Evolutionary conservation across 2,113 vertebrate genomes (phyloP).

Genomic region (Rhombomys opimus): DNA sequence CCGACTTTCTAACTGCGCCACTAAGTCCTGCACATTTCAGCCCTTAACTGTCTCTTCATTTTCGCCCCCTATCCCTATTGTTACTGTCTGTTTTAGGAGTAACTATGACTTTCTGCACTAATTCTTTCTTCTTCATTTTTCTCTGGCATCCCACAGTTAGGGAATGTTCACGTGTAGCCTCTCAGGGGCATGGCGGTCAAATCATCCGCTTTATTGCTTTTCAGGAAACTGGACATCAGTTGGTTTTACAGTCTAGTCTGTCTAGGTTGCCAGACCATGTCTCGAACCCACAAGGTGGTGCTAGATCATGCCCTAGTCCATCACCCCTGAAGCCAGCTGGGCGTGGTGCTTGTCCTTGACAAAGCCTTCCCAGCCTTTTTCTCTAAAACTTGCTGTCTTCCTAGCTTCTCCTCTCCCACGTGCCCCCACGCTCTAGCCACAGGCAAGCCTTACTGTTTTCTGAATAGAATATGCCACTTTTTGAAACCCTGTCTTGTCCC

Average conservation of each 20-base stretch:
- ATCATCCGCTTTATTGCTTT: neutral
- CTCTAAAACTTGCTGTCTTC: constrained; percentile 32
- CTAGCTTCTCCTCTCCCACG: constrained; percentile 67
- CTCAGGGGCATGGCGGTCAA: neutral
- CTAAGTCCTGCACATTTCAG: neutral
- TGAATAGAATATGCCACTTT: constrained; percentile 76
- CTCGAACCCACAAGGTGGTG: neutral
- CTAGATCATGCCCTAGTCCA: neutral
- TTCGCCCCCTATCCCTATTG: neutral
- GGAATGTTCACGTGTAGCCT: neutral
- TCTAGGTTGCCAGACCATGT: neutral
- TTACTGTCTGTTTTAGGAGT: neutral
- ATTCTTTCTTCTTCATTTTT: neutral
- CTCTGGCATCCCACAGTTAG: neutral
- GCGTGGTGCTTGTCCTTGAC: neutral
- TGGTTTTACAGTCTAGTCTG: neutral
- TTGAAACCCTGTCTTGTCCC: constrained; percentile 61
- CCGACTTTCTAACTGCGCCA: neutral
- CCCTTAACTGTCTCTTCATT: neutral
- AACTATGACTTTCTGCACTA: neutral
- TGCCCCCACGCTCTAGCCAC: constrained; percentile 53
- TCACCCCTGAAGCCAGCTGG: neutral
- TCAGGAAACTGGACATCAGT: neutral
- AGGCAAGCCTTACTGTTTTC: constrained; percentile 58
- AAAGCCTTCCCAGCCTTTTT: neutral